Percentiles rank a stretch among this genome's conserved stretches.
Evolutionary conservation across 2,113 vertebrate genomes (phyloP).

Genomic region (Chlamydotis undulata): DNA sequence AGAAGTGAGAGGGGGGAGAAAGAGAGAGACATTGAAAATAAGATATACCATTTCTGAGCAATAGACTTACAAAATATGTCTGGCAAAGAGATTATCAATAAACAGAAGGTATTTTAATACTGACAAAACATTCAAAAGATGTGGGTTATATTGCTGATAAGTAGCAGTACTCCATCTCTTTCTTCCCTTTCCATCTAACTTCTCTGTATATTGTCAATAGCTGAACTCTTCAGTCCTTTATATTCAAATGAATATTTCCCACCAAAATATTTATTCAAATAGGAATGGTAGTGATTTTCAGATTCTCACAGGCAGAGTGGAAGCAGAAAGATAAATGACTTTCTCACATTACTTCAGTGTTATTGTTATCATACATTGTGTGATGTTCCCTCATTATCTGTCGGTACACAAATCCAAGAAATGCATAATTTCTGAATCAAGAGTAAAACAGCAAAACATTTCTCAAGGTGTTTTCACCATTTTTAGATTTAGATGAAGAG

Average conservation of each 20-base stretch:
- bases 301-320: conserved; percentile 66
- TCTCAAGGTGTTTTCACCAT: conserved; percentile 68
- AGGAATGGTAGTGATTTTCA: conserved; percentile 74
- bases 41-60: conserved; percentile 12
- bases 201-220: conserved; percentile 17
- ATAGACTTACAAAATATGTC: conserved; percentile 26
- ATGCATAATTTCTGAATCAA: conserved; percentile 71
- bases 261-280: conserved; percentile 78
- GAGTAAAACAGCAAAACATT: conserved; percentile 73
- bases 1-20: background rate
- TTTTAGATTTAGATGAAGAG: conserved; percentile 68
- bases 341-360: conserved; percentile 68
- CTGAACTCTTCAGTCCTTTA: conserved; percentile 38
- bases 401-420: conserved; percentile 64
- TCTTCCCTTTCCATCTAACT: conserved; percentile 53
- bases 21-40: background rate
- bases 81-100: conserved; percentile 55
- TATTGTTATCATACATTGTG: conserved; percentile 70
- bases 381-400: conserved; percentile 75
- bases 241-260: conserved; percentile 75
- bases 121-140: conserved; percentile 54
- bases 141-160: conserved; percentile 65
- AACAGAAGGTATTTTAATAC: conserved; percentile 53
- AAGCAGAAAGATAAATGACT: conserved; percentile 75
- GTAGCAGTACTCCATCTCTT: conserved; percentile 51